Percentiles rank a stretch among this genome's conserved stretches.
These are phyloP conservation scores for Propithecus perrieri DNA, from an alignment of 2,797 vertebrate genomes.

Conservation along the genomic window DNA sequence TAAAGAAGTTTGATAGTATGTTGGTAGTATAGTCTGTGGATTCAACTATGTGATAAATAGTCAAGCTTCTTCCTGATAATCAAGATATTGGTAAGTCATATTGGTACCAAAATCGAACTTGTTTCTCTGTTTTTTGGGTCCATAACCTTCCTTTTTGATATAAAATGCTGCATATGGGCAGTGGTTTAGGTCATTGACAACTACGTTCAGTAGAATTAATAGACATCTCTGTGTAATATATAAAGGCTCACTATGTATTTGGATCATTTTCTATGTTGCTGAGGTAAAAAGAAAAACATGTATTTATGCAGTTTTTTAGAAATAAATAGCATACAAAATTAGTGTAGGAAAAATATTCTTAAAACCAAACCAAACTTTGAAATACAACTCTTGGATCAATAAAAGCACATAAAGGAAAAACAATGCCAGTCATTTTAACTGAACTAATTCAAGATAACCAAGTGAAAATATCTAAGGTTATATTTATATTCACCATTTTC, in stretches of 20 bases:
- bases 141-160: not conserved
- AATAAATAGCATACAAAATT: not conserved
- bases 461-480: not conserved
- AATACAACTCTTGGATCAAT: not conserved
- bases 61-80: not conserved
- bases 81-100: not conserved
- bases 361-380: not conserved
- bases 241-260: not conserved
- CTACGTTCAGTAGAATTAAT: not conserved
- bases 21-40: not conserved
- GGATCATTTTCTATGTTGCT: not conserved
- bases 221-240: not conserved
- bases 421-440: not conserved
- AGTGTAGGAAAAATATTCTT: not conserved
- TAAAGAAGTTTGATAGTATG: not conserved
- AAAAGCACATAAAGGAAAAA: not conserved
- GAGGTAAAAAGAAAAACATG: not conserved
- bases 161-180: not conserved
- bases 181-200: not conserved
- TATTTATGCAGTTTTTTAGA: not conserved
- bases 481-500: not conserved
- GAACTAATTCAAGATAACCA: not conserved
- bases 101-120: not conserved
- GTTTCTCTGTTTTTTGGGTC: not conserved
- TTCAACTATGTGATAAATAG: not conserved